phyloP scores from a whole-genome alignment of 2,888 invertebrate species.

The Volucella inanis region DNA sequence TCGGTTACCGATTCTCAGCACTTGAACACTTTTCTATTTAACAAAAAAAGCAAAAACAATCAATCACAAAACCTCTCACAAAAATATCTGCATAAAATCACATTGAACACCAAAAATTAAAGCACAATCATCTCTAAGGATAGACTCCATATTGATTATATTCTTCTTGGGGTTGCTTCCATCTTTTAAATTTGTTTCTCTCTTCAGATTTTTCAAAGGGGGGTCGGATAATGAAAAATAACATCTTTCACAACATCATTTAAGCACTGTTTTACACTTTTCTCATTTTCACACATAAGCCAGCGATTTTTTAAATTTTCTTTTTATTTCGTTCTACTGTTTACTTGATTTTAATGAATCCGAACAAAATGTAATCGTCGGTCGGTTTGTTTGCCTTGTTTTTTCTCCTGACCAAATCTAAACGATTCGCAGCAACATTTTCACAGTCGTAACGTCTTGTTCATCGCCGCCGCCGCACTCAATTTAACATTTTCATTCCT shows the following conservation, averaged over 20 bases:
- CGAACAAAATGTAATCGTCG: slow-evolving; percentile 45
- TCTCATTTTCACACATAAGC: slow-evolving; percentile 18
- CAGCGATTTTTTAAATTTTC: neutral
- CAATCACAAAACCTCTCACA: neutral
- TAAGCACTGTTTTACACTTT: slow-evolving; percentile 41
- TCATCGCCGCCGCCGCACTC: slow-evolving; percentile 71
- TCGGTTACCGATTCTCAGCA: slow-evolving; percentile 17
- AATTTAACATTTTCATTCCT: slow-evolving; percentile 72
- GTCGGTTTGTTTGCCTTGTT: slow-evolving; percentile 7
- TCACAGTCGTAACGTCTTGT: slow-evolving; percentile 62
- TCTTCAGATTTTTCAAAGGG: slow-evolving; percentile 18
- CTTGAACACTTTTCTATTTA: slow-evolving; percentile 21
- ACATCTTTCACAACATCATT: slow-evolving; percentile 35
- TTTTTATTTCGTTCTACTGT: slow-evolving; percentile 3
- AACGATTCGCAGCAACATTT: slow-evolving; percentile 72
- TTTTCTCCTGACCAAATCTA: slow-evolving; percentile 64
- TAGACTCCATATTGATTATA: slow-evolving; percentile 72
- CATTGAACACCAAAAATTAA: slow-evolving; percentile 34
- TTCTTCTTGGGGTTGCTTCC: slow-evolving; percentile 67
- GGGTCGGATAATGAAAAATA: slow-evolving; percentile 13
- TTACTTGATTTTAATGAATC: neutral
- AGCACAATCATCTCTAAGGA: slow-evolving; percentile 59
- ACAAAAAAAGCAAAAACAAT: slow-evolving; percentile 2
- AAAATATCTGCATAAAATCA: slow-evolving; percentile 14
- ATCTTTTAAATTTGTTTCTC: slow-evolving; percentile 59